These are phyloP conservation scores for Mesoclemmys tuberculata DNA, from an alignment of 2,113 vertebrate genomes.

Conservation along the genomic window DNA sequence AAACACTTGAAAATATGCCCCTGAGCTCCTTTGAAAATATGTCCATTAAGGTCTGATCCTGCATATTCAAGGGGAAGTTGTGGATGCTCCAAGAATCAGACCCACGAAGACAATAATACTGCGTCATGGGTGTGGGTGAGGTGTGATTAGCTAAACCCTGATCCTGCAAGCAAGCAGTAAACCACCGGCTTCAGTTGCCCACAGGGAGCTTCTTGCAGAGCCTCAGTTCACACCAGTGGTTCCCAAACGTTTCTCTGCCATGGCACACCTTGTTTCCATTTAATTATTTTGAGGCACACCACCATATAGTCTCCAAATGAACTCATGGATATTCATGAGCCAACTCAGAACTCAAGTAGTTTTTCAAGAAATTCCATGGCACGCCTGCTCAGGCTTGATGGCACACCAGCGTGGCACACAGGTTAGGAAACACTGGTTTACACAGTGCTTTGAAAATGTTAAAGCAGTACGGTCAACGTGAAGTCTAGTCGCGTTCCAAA, in stretches of 20 bases:
- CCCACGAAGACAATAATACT: not conserved
- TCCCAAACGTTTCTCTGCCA: no score
- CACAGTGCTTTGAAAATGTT: not conserved
- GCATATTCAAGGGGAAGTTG: not conserved
- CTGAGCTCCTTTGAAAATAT: not conserved
- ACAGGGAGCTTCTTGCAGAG: not conserved
- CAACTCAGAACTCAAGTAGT: no score
- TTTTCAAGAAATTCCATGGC: no score
- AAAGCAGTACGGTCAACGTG: not conserved
- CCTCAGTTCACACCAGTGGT: fast-evolving
- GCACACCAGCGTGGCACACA: no score
- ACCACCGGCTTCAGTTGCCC: fast-evolving
- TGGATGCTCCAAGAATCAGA: not conserved
- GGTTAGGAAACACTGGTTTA: no score
- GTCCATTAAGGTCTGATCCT: not conserved
- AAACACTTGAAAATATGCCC: not conserved
- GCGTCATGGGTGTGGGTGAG: not conserved
- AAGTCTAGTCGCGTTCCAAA: not conserved
- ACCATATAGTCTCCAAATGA: no score
- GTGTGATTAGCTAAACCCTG: not conserved
- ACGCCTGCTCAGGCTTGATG: no score
- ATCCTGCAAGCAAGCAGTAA: not conserved
- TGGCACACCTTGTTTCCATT: no score
- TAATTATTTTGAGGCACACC: no score
- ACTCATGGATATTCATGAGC: no score